Evolutionary conservation across 2,113 vertebrate species (phyloP), one percentile per base, ranked within the genome.

Genomic region (Pygathrix nemaeus): DNA sequence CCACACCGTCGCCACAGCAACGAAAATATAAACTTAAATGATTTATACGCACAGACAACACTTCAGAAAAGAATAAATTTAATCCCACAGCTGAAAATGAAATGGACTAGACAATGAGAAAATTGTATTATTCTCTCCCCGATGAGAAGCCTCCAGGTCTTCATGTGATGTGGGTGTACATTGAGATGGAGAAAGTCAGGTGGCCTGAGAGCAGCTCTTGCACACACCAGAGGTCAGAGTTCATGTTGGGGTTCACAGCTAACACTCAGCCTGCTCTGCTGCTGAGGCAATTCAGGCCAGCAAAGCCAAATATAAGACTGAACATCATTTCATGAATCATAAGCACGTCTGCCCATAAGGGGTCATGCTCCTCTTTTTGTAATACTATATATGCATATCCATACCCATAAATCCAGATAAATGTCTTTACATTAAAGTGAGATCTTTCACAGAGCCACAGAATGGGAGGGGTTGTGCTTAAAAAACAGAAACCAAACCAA

Each of bases 51-150:
- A 30, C 90, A 98, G 98, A 98, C 97, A 98, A 97, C 96, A 97
- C 97, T 98, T 98, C 98, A 98, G 96, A 98, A 98, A 98, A 97
- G 98, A 98, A 99, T 98, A 98, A 98, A 99, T 98, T 97, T 98
- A 98, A 99, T 98, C 98, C 96, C 68, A 88, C 96, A 97, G 97
- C 98, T 98, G 95, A 97, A 98, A 98, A 99, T 98, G 98, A 98
- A 99, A 98, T 98, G 98, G 97, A 97, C 98, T 97, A 97, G 97
- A 96, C 98, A 98, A 97, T 98, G 97, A 97, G 97, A 98, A 98
- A 99, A 99, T 98, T 97, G 92, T 98, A 97, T 98, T 98, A 86
- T 48, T 97, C 94, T 96, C 94, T 97, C 97, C 93, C 96, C 0
- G 52, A 93, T 92, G 98, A 98, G 97, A 97, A 92, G 93, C 96